Base-by-base conservation (phyloP, 1,140 invertebrate genomes). In the Rhynchophorus ferrugineus region DNA sequence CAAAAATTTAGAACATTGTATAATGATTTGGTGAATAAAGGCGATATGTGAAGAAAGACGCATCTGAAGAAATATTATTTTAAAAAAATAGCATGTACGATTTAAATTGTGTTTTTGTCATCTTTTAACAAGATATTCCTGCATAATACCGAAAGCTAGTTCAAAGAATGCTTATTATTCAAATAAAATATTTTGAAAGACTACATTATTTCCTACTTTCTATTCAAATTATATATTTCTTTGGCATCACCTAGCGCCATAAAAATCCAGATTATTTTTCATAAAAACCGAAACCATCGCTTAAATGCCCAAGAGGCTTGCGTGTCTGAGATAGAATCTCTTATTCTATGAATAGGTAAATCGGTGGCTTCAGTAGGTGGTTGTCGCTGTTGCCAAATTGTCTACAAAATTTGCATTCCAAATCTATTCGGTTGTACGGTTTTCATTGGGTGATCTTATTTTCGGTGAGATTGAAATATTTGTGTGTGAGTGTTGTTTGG, bases 281-380 rank as follows among this genome's bases (percentile, higher is more conserved):
- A 54, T 54, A 54, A 54, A 54, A 54, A 18, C 44, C 33, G 46
- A 54, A 42, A 49, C 36, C 52, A 49, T 48, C 44, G 16, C 42
- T 34, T 33, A 54, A 54, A 55, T 24, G 16, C 53, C 13, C 46
- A 6, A 18, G 47, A 39, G 53, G 49, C 21, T 49, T 44, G 43
- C n/a, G 37, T 39, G 39, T 49, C 53, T 51, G 49, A 41, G 53
- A 56, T 56, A 46, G 42, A 48, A 50, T 53, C 54, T 52, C 42
- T 56, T 53, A 59, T 59, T 64, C 62, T 57, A 64, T 66, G 64
- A 66, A 66, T 66, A 66, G 64, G 64, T 66, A 66, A 66, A 65
- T 65, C 59, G 44, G 34, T 22, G 45, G 24, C 24, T 16, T 38
- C 39, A 38, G 35, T 49, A 60, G 58, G 60, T 61, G 50, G 29